Evolutionary conservation across 2,888 invertebrate species (phyloP), one percentile per base, ranked within the genome.

Genomic region (Nowickia ferox): DNA sequence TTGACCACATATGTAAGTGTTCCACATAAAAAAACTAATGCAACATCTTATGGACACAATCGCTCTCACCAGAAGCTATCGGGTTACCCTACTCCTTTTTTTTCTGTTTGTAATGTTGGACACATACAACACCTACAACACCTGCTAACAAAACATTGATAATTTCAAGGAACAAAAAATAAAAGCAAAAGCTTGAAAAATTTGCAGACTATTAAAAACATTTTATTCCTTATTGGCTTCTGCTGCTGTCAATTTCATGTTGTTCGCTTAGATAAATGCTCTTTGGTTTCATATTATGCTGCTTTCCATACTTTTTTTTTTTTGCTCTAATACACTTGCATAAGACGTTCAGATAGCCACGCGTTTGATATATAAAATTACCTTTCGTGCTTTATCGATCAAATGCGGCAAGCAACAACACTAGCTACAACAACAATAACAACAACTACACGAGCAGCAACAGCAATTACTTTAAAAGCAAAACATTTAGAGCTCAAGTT

Each of bases 311-410:
- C 4, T 3, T 30, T 30, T 30, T 6, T 30, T 11, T 48, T 76
- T 57, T 77, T 55, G 13, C 13, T 66, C 48, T 76, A 68, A 77
- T 84, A 69, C 51, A 44, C 9, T 15, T 42, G 11, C 13, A 63
- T 72, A 57, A 55, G 65, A 78, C 46, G 48, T 30, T 75, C 65
- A 51, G 61, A 83, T 83, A 72, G 85, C 85, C 85, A 86, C 85
- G 85, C 85, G 85, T 83, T 83, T 71, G 71, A 44, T 51, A 53
- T 86, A 86, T 86, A 59, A 71, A 55, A 79, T 86, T 79, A 75
- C 85, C 42, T 65, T 76, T 75, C 61, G 75, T 83, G 57, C 51
- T 63, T 85, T 78, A 69, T 78, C 82, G 68, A 69, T 74, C 40
- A 66, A 72, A 71, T 71, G 30, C 9, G n/a, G 9, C 44, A 44